Conservation (phyloP, 2,888 invertebrate species). For the Drosophila picticornis region DNA sequence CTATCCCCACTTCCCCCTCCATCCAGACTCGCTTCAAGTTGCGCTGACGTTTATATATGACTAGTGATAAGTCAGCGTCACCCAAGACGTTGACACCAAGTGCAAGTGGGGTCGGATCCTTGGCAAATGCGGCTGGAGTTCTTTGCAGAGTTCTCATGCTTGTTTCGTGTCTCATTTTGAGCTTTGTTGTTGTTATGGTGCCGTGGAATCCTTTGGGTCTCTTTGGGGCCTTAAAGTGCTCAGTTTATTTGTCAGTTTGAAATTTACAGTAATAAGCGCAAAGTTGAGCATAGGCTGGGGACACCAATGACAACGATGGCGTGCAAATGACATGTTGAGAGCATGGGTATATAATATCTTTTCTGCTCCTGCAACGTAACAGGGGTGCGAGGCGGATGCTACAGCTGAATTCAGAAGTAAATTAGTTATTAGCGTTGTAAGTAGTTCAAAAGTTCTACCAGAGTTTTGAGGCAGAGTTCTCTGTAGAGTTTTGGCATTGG, state of each 20-base stretch:
- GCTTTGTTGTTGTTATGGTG: slow-evolving; percentile 38
- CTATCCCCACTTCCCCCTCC: neutral
- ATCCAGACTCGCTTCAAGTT: slow-evolving; percentile 5
- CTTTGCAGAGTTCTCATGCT: neutral
- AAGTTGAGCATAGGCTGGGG: slow-evolving; percentile 69
- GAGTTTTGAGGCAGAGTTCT: slow-evolving; percentile 52
- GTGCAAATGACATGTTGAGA: slow-evolving; percentile 49
- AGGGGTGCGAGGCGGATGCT: neutral
- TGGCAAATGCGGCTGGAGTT: slow-evolving; percentile 9
- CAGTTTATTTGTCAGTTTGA: slow-evolving; percentile 80
- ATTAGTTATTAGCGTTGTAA: slow-evolving; percentile 82
- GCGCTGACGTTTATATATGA: slow-evolving; percentile 76
- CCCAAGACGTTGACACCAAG: slow-evolving; percentile 60
- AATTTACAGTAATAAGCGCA: slow-evolving; percentile 70
- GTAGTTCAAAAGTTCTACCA: slow-evolving; percentile 69
- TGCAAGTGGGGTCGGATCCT: slow-evolving; percentile 55
- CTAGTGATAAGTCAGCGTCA: slow-evolving; percentile 77
- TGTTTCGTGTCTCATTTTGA: slow-evolving; percentile 43
- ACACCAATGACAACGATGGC: slow-evolving; percentile 37
- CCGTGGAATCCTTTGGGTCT: slow-evolving; percentile 68
- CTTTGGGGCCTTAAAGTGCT: slow-evolving; percentile 67
- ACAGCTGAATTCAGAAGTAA: slow-evolving; percentile 62
- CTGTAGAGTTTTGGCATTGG: slow-evolving; percentile 34
- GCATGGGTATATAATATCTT: slow-evolving; percentile 2
- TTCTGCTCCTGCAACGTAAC: neutral